Conservation (phyloP, 2,797 vertebrate genomes). For the Neosalanx taihuensis region DNA sequence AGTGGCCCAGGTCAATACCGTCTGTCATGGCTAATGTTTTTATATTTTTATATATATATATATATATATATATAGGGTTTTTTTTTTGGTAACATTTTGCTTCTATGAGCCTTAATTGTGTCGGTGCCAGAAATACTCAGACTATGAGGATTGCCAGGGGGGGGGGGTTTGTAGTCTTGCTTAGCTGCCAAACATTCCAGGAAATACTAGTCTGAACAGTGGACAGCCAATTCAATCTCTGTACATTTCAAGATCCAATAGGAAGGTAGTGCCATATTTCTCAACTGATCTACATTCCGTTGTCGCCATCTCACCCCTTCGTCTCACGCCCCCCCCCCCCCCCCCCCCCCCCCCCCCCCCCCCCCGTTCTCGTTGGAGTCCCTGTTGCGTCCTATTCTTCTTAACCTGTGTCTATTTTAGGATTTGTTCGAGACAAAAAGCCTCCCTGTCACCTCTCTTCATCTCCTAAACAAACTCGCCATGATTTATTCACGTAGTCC, state of each 20-base stretch:
- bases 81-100: neutral
- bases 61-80: neutral
- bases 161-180: too few species aligned
- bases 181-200: too few species aligned
- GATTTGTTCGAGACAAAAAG: slow-evolving; percentile 20
- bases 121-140: too few species aligned
- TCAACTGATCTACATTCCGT: too few species aligned
- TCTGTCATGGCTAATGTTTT: neutral
- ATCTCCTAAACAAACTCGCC: slow-evolving; percentile 18
- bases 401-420: slow-evolving; percentile 14
- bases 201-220: too few species aligned
- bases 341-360: too few species aligned
- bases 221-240: too few species aligned
- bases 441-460: slow-evolving; percentile 11
- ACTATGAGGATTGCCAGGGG: too few species aligned
- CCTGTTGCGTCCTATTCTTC: neutral
- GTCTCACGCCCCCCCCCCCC: neutral
- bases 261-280: too few species aligned
- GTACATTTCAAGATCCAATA: too few species aligned
- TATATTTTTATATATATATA: neutral
- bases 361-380: neutral
- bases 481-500: slow-evolving; percentile 43
- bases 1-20: slow-evolving; percentile 83
- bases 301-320: too few species aligned
- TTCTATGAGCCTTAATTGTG: too few species aligned